Evolutionary conservation across 2,797 vertebrate species (phyloP), one percentile per base, ranked within the genome.

Genomic region (Gallinago solitaria): DNA sequence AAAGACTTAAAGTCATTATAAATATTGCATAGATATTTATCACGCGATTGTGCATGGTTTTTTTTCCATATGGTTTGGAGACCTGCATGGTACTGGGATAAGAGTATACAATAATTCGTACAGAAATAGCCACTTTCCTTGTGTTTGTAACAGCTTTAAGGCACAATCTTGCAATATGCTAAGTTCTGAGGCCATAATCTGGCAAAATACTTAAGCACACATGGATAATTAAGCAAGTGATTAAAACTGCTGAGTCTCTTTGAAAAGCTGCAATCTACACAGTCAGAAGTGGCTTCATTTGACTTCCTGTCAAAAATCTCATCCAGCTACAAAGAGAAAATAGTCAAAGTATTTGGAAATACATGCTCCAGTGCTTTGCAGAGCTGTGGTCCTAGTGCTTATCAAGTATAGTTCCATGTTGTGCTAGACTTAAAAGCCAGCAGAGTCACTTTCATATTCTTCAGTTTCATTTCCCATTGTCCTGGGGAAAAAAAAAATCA

Each of bases 241-340:
- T 96, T 97, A 88, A 92, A 95, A 89, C 91, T 88, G 57, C 89
- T 83, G 84, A 81, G 91, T 81, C 53, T 93, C 75, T 88, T 96
- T 93, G 88, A 91, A 96, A 96, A 90, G 67, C 88, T 92, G 75
- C 75, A 96, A 90, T 94, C 93, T 95, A 74, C 69, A 47, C 56
- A 2, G 1, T 48, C 90, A 92, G 75, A 65, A 95, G 91, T 56
- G 43, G 76, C 43, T 95, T 95, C 86, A 56, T 95, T 92, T 95
- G 83, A 93, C 67, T 95, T 93, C 64, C 71, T 90, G 83, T 93
- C 93, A 83, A 84, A 96, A 95, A 94, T 87, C 86, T 93, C 65
- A 89, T 71, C 61, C 61, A 65, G n/a, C 60, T 90, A 95, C 88
- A 94, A 91, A 92, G 60, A 65, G 43, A 89, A 91, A 90, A 61